phyloP scores from a whole-genome alignment of 2,113 vertebrate genomes.

The Centropus bengalensis region DNA sequence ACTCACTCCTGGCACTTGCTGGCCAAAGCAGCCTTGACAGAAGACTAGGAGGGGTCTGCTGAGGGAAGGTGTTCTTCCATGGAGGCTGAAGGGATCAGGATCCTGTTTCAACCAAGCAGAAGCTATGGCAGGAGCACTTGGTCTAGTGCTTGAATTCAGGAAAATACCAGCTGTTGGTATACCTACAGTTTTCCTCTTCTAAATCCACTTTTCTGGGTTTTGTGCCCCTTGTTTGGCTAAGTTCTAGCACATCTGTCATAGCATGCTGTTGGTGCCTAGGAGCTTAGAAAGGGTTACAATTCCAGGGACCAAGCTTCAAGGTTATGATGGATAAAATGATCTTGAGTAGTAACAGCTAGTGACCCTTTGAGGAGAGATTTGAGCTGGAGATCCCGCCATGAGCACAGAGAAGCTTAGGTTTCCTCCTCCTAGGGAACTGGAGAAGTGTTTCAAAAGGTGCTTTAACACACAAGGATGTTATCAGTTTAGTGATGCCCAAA shows the following conservation, averaged over 20 bases:
- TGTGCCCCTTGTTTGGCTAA: neutral
- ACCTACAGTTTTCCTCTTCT: neutral
- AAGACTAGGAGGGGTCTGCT: neutral
- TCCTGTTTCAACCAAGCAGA: neutral
- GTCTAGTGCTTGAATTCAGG: neutral
- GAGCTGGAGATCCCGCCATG: neutral
- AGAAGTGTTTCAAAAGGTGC: neutral
- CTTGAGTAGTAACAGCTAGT: neutral
- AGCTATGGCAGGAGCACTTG: neutral
- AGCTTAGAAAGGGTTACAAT: neutral
- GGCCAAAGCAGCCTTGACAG: neutral
- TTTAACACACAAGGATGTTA: neutral
- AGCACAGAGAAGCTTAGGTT: neutral
- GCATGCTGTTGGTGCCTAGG: neutral
- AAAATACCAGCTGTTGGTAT: neutral
- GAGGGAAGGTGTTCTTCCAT: fast-evolving
- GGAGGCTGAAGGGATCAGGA: neutral
- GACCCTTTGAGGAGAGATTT: neutral
- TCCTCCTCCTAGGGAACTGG: neutral
- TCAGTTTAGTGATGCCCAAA: neutral
- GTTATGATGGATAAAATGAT: neutral
- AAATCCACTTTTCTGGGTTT: neutral
- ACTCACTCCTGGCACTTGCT: neutral
- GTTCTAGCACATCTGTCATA: neutral
- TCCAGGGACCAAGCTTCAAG: neutral